Conservation (phyloP, 2,888 invertebrate species). For the Hyles lineata region DNA sequence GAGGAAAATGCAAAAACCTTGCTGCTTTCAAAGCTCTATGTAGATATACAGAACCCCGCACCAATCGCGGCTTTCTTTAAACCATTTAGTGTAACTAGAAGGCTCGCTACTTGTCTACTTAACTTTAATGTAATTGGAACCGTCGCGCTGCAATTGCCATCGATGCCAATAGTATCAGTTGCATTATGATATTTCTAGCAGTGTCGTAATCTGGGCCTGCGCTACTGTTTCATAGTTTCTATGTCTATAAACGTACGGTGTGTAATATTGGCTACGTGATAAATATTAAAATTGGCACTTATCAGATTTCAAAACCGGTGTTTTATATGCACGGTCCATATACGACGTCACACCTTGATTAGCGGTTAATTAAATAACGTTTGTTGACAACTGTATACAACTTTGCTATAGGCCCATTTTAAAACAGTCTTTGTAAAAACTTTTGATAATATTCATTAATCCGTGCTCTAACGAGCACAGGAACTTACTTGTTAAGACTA, state of each 20-base stretch:
- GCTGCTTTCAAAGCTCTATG: too few relatives aligned
- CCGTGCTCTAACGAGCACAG: too few relatives aligned
- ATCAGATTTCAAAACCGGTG: background rate
- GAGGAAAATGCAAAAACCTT: too few relatives aligned
- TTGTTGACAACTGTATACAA: background rate
- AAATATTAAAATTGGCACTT: background rate
- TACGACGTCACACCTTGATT: background rate
- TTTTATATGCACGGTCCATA: background rate
- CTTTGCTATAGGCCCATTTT: background rate
- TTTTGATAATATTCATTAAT: too few relatives aligned
- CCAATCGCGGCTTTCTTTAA: background rate
- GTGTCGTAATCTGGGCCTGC: constrained; percentile 26
- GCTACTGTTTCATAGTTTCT: constrained; percentile 14
- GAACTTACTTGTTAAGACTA: too few relatives aligned
- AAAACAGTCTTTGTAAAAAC: too few relatives aligned
- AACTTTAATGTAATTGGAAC: constrained; percentile 39
- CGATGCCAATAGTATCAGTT: constrained; percentile 51
- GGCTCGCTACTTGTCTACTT: constrained; percentile 30
- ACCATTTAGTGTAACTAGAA: background rate
- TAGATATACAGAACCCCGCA: constrained; percentile 9
- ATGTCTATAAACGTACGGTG: background rate
- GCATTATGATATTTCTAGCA: constrained; percentile 42
- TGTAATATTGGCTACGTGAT: background rate
- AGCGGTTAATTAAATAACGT: background rate
- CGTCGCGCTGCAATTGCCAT: constrained; percentile 51